A percentile compares a stretch with the other conserved stretches of the same genome.
These are phyloP conservation scores for Cyclura pinguis DNA, from an alignment of 2,797 vertebrate genomes.

Conservation along the genomic window DNA sequence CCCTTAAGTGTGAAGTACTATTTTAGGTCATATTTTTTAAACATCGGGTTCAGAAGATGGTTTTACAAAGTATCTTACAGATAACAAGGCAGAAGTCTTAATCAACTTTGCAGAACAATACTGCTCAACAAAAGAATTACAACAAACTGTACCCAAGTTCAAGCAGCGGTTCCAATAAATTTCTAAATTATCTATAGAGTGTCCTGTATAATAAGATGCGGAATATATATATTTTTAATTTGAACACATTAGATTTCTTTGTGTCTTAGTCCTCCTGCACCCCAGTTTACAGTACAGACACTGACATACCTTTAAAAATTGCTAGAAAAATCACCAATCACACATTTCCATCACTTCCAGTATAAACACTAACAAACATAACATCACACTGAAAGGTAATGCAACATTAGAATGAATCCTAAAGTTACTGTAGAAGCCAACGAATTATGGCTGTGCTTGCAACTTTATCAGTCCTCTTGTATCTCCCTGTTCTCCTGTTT, in stretches of 20 bases:
- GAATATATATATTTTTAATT: neutral
- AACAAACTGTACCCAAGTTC: neutral
- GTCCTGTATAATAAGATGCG: neutral
- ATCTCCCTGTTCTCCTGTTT: neutral
- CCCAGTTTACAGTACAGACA: no score
- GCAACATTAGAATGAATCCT: neutral
- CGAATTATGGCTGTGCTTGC: neutral
- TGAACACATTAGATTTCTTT: neutral
- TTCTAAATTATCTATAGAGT: neutral
- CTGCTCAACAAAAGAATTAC: neutral
- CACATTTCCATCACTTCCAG: neutral
- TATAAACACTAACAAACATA: neutral
- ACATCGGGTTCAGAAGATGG: no score
- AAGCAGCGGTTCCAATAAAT: neutral
- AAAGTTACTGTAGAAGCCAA: neutral
- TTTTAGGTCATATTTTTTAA: neutral
- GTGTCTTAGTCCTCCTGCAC: no score
- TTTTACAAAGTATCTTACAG: neutral
- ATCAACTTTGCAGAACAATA: neutral
- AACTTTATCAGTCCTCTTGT: neutral
- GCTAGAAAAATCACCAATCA: neutral
- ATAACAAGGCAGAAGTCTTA: neutral
- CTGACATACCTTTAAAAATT: neutral
- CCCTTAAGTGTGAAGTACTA: no score
- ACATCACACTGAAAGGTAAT: neutral